Percentiles rank a stretch among this genome's conserved stretches.
Evolutionary conservation across 2,888 invertebrate species (phyloP).

Genomic region (Auanema sp.): DNA sequence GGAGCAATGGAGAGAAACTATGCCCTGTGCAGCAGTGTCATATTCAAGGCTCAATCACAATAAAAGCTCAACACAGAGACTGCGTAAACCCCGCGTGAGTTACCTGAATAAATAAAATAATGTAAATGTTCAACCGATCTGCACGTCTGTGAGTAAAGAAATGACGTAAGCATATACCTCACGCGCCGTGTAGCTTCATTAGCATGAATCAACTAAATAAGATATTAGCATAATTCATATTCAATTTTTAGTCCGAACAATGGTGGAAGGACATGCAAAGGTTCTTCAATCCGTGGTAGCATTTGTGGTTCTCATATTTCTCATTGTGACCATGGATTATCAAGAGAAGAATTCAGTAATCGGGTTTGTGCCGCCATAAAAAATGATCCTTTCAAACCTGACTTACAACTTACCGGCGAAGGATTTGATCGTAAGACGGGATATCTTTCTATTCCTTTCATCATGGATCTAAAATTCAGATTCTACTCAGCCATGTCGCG

Average conservation of each 20-base stretch:
- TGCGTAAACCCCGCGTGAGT: constrained; percentile 63
- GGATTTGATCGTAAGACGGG: constrained; percentile 56
- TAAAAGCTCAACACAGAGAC: constrained; percentile 57
- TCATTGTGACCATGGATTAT: constrained; percentile 36
- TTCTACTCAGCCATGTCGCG: constrained; percentile 61
- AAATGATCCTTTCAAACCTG: constrained; percentile 56
- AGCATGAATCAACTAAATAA: neutral
- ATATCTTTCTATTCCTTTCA: neutral
- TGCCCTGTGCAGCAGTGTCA: constrained; percentile 62
- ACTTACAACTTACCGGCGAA: constrained; percentile 60
- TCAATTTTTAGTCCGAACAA: constrained; percentile 60
- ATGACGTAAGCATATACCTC: neutral
- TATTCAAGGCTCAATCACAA: constrained; percentile 51
- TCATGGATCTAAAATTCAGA: constrained; percentile 40
- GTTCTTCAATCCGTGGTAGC: constrained; percentile 57
- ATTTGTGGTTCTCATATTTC: constrained; percentile 53
- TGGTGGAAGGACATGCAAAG: constrained; percentile 56
- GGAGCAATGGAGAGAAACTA: constrained; percentile 51
- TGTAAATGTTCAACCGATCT: constrained; percentile 6
- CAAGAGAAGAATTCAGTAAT: constrained; percentile 58
- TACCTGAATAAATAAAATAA: neutral
- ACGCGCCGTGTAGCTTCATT: neutral
- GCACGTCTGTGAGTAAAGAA: neutral
- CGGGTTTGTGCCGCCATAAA: constrained; percentile 43
- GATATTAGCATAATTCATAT: neutral